Percentiles rank a stretch among this genome's conserved stretches.
phyloP scores from a whole-genome alignment of 2,888 invertebrate species.

The Balanococcus diminutus region DNA sequence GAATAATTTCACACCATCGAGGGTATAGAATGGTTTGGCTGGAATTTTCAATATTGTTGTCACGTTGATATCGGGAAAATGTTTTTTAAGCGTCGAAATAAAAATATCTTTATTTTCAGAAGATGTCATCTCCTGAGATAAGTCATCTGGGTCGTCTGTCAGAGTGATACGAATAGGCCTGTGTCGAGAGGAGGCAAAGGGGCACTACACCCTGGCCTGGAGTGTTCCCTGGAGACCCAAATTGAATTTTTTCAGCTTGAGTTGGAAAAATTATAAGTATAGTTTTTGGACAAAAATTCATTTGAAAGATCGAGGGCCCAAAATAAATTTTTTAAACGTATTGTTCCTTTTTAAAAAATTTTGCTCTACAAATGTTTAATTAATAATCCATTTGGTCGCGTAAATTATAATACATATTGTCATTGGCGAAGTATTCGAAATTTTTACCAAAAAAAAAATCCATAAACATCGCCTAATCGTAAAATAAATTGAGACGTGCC shows the following conservation, averaged over 20 bases:
- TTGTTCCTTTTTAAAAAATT: too few relatives aligned
- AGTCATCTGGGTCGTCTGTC: neutral
- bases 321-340: too few relatives aligned
- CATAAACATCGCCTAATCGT: neutral
- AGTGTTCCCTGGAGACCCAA: too few relatives aligned
- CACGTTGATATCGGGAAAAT: neutral
- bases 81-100: neutral
- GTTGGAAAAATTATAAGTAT: too few relatives aligned
- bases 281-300: too few relatives aligned
- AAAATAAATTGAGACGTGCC: neutral
- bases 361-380: too few relatives aligned
- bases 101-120: neutral
- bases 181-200: too few relatives aligned
- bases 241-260: too few relatives aligned
- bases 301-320: too few relatives aligned
- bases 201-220: too few relatives aligned
- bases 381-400: neutral
- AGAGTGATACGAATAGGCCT: neutral
- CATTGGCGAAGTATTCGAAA: too few relatives aligned
- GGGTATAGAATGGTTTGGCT: too few relatives aligned
- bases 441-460: neutral
- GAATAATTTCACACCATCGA: neutral
- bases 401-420: neutral
- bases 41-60: neutral
- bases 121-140: neutral